phyloP scores from a whole-genome alignment of 2,797 vertebrate genomes.

The Ctenopoma multispine region DNA sequence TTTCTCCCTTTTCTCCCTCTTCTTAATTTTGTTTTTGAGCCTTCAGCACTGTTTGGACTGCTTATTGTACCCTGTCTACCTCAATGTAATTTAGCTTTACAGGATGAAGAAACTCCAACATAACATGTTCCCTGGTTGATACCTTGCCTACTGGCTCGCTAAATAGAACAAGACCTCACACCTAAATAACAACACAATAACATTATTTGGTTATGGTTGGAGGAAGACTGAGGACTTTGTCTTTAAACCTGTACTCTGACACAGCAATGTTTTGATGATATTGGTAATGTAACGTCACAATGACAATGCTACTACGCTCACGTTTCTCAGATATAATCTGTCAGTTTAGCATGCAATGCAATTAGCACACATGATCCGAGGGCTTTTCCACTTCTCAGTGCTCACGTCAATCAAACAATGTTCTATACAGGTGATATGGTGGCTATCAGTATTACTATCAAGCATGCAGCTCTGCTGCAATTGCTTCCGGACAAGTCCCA shows the following conservation, averaged over 20 bases:
- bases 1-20: conserved; percentile 9
- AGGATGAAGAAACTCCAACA: neutral
- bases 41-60: neutral
- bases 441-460: neutral
- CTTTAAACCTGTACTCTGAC: too few species aligned
- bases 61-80: neutral
- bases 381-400: too few species aligned
- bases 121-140: neutral
- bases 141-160: neutral
- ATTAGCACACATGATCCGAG: too few species aligned
- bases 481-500: neutral
- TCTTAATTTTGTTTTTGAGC: conserved; percentile 16
- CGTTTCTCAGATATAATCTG: too few species aligned
- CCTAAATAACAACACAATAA: neutral
- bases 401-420: neutral
- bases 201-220: too few species aligned
- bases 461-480: neutral
- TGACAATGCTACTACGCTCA: too few species aligned
- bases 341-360: too few species aligned
- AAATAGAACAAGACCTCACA: neutral
- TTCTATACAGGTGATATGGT: neutral
- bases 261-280: too few species aligned
- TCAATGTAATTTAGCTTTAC: neutral
- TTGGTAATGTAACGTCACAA: too few species aligned
- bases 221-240: too few species aligned